A percentile compares a stretch with the other conserved stretches of the same genome.
Conservation (phyloP, 2,113 vertebrate genomes). For the Dasyurus viverrinus region DNA sequence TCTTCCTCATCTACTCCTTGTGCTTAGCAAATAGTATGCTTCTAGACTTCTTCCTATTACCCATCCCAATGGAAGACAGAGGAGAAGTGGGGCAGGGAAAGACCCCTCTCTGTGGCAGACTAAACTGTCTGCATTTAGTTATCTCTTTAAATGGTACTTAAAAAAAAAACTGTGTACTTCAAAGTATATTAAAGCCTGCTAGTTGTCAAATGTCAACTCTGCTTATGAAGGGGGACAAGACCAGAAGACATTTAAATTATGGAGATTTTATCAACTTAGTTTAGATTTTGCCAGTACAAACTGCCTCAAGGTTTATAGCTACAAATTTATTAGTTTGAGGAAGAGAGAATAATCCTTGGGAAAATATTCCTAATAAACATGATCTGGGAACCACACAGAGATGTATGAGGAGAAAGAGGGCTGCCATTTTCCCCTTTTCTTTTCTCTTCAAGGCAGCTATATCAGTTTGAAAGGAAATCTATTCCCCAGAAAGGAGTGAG, state of each 20-base stretch:
- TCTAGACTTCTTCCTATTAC: not conserved
- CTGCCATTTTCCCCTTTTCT: not conserved
- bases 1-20: not conserved
- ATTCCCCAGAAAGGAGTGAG: not conserved
- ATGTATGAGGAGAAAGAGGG: not conserved
- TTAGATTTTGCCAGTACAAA: not conserved
- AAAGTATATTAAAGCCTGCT: not conserved
- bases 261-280: not conserved
- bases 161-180: not conserved
- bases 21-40: not conserved
- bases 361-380: not conserved
- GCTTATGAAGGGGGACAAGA: not conserved
- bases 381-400: not conserved
- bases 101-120: not conserved
- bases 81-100: not conserved
- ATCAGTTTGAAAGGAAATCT: not conserved
- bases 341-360: not conserved
- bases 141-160: not conserved
- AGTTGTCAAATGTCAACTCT: not conserved
- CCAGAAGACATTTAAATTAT: not conserved
- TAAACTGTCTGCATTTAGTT: not conserved
- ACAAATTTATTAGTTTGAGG: not conserved
- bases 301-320: not conserved
- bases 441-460: not conserved
- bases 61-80: not conserved